These are phyloP conservation scores for Budorcas taxicolor DNA, from an alignment of 2,113 vertebrate species.

Conservation along the genomic window DNA sequence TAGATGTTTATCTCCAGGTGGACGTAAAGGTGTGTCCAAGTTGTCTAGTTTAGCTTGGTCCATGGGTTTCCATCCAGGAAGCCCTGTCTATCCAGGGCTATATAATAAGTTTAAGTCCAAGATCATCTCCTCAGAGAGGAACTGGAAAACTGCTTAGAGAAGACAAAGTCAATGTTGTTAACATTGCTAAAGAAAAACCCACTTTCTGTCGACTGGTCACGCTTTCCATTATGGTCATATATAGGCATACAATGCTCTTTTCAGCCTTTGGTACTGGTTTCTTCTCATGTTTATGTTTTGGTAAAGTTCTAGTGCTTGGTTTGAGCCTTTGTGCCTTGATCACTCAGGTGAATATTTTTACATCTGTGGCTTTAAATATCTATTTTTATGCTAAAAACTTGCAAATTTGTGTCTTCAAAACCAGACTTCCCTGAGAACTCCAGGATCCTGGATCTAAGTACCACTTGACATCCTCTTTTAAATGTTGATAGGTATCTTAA, in stretches of 20 bases:
- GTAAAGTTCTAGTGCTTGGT: not conserved
- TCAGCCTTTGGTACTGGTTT: not conserved
- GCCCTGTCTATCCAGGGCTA: not conserved
- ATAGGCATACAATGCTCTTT: not conserved
- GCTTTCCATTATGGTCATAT: not conserved
- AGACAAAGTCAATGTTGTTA: not conserved
- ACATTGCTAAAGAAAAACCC: not conserved
- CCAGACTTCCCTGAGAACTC: not conserved
- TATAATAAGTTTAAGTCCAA: not conserved
- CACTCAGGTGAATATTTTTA: not conserved
- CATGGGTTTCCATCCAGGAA: not conserved
- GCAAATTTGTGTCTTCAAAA: not conserved
- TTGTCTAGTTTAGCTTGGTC: not conserved
- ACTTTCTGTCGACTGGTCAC: not conserved
- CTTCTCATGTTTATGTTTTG: not conserved
- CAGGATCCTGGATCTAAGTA: not conserved
- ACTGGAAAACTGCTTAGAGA: not conserved
- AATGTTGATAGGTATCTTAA: constrained; percentile 42
- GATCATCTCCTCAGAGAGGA: not conserved
- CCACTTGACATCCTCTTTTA: constrained; percentile 26
- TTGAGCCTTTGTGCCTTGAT: not conserved
- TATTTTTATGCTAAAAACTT: not conserved
- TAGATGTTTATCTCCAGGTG: not conserved
- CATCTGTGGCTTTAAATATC: constrained; percentile 2
- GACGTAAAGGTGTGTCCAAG: not conserved